Evolutionary conservation across 2,888 invertebrate genomes (phyloP), one percentile per base, ranked within the genome.

Genomic region (Disparrhopalites patrizii): DNA sequence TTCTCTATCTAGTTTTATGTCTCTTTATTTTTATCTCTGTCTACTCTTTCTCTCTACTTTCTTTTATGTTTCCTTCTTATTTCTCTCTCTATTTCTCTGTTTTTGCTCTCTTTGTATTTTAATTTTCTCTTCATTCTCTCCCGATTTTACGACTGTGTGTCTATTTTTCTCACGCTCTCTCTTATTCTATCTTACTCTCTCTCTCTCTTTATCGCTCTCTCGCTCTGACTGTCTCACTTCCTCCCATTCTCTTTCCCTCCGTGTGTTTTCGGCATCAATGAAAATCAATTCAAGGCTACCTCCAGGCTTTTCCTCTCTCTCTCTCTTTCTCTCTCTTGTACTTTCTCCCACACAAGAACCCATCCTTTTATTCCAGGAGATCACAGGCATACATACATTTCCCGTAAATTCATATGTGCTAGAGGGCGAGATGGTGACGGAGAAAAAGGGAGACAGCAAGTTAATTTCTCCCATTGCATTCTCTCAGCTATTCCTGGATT

Each of bases 241-340:
- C 8, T 10, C 13, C 8, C 8, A 10, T 36, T 36, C 36, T 36
- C 13, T 36, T 10, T 10, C 36, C 51, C 51, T 20, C 18, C 30
- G 54, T 54, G 13, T 55, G 40, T 28, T 5, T 5, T 57, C 20
- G 60, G 60, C 50, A 25, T 61, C 50, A 61, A 61, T 61, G 60
- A 50, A 60, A 61, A 61, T 61, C 60, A 61, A 61, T 43, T 61
- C 51, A 61, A 20, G 47, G 20, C 20, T 43, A 57, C 40, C 57
- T 57, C 57, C 25, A 57, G 57, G 57, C 27, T 57, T 40, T 13
- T 18, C 38, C 15, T 38, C n/a, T 25, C 8, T 20, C 20, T 10
- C 2, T 23, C 27, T 20, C 38, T 10, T 18, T 28, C 30, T 4
- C 28, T 27, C 8, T 28, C n/a, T n/a, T n/a, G n/a, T n/a, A n/a